Percentiles rank a stretch among this genome's conserved stretches.
These are phyloP conservation scores for Embidobia sp. DNA, from an alignment of 2,888 invertebrate species.

Conservation along the genomic window DNA sequence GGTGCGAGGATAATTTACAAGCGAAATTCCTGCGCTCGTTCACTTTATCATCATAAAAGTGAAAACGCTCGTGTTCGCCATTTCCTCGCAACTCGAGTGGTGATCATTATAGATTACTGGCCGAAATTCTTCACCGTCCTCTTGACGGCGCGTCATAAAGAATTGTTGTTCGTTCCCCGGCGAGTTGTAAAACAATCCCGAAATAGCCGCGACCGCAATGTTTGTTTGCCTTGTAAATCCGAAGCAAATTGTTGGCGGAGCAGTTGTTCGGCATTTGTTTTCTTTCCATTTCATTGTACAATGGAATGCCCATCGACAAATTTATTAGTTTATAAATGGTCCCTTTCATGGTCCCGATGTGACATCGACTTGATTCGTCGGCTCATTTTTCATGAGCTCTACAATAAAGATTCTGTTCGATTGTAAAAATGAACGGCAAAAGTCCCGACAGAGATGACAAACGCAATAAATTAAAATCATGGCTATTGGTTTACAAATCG, in stretches of 20 bases:
- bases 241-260: background rate
- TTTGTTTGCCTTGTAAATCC: constrained; percentile 8
- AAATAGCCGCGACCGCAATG: constrained; percentile 13
- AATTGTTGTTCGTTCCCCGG: no score
- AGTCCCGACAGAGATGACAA: no score
- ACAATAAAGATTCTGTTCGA: no score
- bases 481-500: no score
- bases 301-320: no score
- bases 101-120: constrained; percentile 28
- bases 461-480: no score
- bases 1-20: constrained; percentile 50
- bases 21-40: constrained; percentile 23
- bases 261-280: background rate
- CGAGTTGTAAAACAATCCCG: constrained; percentile 8
- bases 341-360: no score
- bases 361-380: no score
- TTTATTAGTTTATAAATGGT: no score
- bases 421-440: no score
- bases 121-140: background rate
- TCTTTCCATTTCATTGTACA: no score
- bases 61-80: constrained; percentile 11
- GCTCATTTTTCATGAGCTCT: no score
- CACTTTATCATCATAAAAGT: constrained; percentile 28
- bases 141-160: background rate
- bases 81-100: constrained; percentile 14